A percentile compares a stretch with the other conserved stretches of the same genome.
phyloP scores from a whole-genome alignment of 2,888 invertebrate species.

The Noctua janthe region DNA sequence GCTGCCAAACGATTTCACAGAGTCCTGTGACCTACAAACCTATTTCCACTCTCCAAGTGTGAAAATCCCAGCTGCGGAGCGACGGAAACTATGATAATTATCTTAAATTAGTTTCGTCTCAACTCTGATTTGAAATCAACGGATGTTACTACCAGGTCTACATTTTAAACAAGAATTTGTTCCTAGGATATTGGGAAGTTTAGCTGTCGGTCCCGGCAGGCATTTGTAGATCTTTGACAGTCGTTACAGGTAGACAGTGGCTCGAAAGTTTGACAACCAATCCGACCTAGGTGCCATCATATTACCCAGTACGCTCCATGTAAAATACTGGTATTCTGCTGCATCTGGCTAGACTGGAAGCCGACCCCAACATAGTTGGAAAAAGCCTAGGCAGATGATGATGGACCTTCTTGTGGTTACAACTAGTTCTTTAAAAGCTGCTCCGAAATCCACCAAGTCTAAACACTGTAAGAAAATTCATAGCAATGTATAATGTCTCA shows the following conservation, averaged over 20 bases:
- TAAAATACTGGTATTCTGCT: too few relatives aligned
- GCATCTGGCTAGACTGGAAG: too few relatives aligned
- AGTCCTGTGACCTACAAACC: slow-evolving; percentile 85
- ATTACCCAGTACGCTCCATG: too few relatives aligned
- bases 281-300: too few relatives aligned
- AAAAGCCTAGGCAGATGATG: too few relatives aligned
- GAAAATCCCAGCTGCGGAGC: slow-evolving; percentile 45
- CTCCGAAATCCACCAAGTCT: not conserved
- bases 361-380: too few relatives aligned
- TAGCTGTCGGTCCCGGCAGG: too few relatives aligned
- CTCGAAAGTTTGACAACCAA: too few relatives aligned
- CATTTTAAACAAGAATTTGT: slow-evolving; percentile 2
- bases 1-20: slow-evolving; percentile 49
- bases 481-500: slow-evolving; percentile 18
- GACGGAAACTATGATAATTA: slow-evolving; percentile 64
- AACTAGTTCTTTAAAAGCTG: not conserved
- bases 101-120: slow-evolving; percentile 46
- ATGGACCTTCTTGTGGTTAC: not conserved
- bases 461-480: not conserved
- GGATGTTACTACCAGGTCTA: slow-evolving; percentile 2
- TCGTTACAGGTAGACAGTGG: too few relatives aligned
- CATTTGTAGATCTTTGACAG: too few relatives aligned
- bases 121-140: slow-evolving; percentile 43
- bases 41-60: slow-evolving; percentile 66
- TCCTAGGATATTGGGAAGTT: not conserved